Percentiles rank a stretch among this genome's conserved stretches.
Evolutionary conservation across 2,113 vertebrate genomes (phyloP).

Genomic region (Solenodon paradoxus): DNA sequence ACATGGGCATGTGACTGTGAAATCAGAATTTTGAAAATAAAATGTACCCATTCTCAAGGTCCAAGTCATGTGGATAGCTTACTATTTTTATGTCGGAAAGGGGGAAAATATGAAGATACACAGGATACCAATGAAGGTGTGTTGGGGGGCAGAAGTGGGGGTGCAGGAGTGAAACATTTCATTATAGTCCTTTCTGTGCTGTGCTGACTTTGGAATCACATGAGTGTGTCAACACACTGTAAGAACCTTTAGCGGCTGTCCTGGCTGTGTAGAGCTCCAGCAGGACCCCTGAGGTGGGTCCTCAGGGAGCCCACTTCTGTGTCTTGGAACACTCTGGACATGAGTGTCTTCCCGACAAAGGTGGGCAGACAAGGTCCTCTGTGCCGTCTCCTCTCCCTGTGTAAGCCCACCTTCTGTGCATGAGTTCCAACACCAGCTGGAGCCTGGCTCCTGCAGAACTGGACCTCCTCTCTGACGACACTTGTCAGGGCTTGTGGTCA

Average conservation of each 20-base stretch:
- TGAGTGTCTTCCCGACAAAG: too few relatives aligned
- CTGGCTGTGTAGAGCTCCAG: fast-evolving
- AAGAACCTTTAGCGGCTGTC: background rate
- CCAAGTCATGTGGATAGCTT: background rate
- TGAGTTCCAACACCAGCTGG: too few relatives aligned
- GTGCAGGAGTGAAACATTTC: background rate
- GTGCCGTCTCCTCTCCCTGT: background rate
- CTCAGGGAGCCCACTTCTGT: background rate
- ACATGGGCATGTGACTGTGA: background rate
- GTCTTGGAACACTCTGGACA: background rate
- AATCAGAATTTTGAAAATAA: background rate
- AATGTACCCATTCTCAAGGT: background rate
- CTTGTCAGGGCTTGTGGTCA: fast-evolving
- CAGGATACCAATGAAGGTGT: background rate
- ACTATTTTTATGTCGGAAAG: background rate
- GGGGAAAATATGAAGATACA: background rate
- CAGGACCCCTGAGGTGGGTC: background rate
- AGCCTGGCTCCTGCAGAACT: background rate
- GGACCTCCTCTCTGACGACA: background rate
- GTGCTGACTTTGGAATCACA: background rate
- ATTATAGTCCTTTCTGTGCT: background rate
- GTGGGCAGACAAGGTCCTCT: background rate
- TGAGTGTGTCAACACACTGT: background rate
- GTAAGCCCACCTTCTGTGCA: background rate
- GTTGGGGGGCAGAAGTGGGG: too few relatives aligned